Evolutionary conservation across 2,113 vertebrate genomes (phyloP).

Genomic region (Poeciliopsis prolifica): DNA sequence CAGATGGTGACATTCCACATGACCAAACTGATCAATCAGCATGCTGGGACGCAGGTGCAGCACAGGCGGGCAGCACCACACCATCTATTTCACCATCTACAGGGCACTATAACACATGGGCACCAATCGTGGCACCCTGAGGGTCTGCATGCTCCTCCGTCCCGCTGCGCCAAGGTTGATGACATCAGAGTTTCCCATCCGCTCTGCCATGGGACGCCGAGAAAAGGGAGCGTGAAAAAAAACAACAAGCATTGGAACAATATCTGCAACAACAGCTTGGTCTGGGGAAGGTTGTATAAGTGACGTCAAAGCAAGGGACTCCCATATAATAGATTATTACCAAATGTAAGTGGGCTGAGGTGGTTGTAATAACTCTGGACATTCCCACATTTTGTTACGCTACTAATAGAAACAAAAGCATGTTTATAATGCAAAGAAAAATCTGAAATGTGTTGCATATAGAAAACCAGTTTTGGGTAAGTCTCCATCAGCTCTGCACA

Average conservation of each 20-base stretch:
- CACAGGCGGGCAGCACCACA: slow-evolving; percentile 98
- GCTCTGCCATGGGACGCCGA: slow-evolving; percentile 57
- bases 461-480: no score
- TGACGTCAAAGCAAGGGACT: slow-evolving; percentile 76
- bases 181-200: slow-evolving; percentile 80
- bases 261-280: slow-evolving; percentile 51
- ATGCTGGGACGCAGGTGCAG: slow-evolving; percentile 98
- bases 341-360: background rate
- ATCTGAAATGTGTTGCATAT: no score
- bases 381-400: background rate
- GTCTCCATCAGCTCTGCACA: no score
- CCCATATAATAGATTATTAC: slow-evolving; percentile 44
- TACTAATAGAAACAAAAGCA: background rate
- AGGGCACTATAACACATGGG: slow-evolving; percentile 71
- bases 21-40: slow-evolving; percentile 99
- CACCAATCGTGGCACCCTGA: slow-evolving; percentile 73
- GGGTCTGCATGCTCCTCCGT: slow-evolving; percentile 68
- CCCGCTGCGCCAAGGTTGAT: slow-evolving; percentile 78
- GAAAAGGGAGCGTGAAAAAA: slow-evolving; percentile 18
- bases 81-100: slow-evolving; percentile 99
- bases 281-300: slow-evolving; percentile 41
- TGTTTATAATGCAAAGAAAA: background rate
- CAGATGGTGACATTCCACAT: slow-evolving; percentile 99
- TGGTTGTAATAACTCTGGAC: background rate
- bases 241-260: slow-evolving; percentile 5